phyloP scores from a whole-genome alignment of 2,113 vertebrate species.

The Albula glossodonta region DNA sequence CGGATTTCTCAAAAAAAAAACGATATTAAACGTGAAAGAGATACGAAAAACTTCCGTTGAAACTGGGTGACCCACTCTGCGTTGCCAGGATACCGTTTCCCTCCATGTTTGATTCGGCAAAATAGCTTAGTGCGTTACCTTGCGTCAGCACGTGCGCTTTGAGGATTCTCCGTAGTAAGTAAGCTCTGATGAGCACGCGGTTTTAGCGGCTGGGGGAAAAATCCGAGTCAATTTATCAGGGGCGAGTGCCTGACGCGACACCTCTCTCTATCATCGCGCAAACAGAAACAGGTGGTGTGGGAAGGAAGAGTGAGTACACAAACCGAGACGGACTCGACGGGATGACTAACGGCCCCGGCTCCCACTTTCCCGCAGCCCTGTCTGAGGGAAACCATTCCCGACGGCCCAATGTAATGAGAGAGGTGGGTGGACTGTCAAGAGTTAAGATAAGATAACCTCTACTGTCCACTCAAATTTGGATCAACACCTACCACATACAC shows the following conservation, averaged over 20 bases:
- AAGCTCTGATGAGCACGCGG: neutral
- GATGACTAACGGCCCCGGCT: neutral
- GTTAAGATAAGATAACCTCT: too few relatives aligned
- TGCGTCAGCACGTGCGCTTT: neutral
- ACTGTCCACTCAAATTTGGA: too few relatives aligned
- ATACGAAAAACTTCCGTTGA: neutral
- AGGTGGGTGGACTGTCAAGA: neutral
- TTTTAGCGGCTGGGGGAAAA: neutral
- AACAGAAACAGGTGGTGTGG: conserved; percentile 3
- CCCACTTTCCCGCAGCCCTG: neutral
- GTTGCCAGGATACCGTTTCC: neutral
- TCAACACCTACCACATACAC: too few relatives aligned
- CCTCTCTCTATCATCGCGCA: neutral
- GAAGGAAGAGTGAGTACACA: conserved; percentile 1
- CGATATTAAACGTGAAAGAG: neutral
- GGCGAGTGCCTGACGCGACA: neutral
- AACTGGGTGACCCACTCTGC: neutral
- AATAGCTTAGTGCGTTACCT: neutral
- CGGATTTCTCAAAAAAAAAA: neutral
- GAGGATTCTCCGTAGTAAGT: neutral
- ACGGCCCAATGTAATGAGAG: too few relatives aligned
- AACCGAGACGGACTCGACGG: neutral
- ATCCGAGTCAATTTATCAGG: neutral
- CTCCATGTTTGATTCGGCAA: neutral
- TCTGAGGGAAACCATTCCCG: neutral